A percentile compares a stretch with the other conserved stretches of the same genome.
phyloP scores from a whole-genome alignment of 2,113 vertebrate species.

The Tachysurus fulvidraco region DNA sequence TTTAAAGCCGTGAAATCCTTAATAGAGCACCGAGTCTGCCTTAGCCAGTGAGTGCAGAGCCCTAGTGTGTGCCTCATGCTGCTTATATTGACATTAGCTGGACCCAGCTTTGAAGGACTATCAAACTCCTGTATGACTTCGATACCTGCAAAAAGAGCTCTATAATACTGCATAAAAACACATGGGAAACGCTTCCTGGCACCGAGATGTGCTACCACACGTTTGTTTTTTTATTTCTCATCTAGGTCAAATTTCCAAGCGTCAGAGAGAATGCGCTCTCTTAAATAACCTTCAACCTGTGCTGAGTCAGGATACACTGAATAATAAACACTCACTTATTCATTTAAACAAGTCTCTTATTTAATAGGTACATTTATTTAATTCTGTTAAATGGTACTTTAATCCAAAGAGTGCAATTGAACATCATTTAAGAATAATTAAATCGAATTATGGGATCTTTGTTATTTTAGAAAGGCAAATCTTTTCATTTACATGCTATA shows the following conservation, averaged over 20 bases:
- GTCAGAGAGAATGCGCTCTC: background rate
- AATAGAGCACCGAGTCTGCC: conserved; percentile 30
- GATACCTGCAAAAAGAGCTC: conserved; percentile 20
- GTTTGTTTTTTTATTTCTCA: background rate
- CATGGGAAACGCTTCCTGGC: background rate
- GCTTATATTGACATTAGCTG: conserved; percentile 24
- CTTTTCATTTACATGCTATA: background rate
- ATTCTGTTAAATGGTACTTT: background rate
- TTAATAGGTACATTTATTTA: background rate
- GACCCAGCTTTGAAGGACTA: conserved; percentile 31
- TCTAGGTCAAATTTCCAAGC: background rate
- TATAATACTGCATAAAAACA: background rate
- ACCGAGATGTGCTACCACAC: background rate
- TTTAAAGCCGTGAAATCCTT: conserved; percentile 53
- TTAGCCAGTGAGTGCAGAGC: background rate
- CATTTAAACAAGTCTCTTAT: background rate
- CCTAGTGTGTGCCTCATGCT: background rate
- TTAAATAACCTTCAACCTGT: background rate
- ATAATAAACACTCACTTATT: background rate
- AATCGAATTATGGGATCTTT: background rate
- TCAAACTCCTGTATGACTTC: conserved; percentile 32
- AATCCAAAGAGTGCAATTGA: background rate
- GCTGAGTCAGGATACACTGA: background rate
- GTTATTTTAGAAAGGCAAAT: background rate
- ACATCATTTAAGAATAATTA: background rate